Evolutionary conservation across 2,113 vertebrate genomes (phyloP).

Genomic region (Chunga burmeisteri): DNA sequence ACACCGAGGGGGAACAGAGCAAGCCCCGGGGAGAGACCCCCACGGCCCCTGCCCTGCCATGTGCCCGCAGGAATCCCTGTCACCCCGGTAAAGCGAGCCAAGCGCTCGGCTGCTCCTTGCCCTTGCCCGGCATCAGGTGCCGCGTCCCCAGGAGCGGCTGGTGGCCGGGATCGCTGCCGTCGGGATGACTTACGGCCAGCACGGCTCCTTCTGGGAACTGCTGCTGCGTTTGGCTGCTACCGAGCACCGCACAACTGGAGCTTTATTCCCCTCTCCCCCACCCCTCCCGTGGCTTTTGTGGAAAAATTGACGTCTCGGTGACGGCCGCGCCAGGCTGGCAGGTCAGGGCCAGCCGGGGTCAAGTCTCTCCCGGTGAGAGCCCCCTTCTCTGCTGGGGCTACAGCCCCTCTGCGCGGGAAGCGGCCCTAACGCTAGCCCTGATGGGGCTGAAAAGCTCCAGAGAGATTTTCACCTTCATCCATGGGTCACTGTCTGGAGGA

Average conservation of each 20-base stretch:
- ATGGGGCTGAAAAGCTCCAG: rapidly evolving
- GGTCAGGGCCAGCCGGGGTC: neutral
- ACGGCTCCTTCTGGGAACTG: neutral
- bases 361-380: rapidly evolving
- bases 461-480: neutral
- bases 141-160: neutral
- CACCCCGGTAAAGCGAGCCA: rapidly evolving
- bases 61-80: rapidly evolving
- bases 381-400: neutral
- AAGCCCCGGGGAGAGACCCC: neutral
- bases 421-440: neutral
- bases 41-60: rapidly evolving
- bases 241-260: neutral
- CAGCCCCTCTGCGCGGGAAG: neutral
- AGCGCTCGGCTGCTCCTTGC: neutral
- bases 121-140: rapidly evolving
- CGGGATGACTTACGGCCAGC: neutral
- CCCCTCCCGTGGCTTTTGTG: neutral
- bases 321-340: neutral
- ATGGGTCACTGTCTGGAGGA: neutral
- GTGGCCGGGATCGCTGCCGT: neutral
- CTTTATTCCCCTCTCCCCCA: neutral
- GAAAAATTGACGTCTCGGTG: neutral
- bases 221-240: neutral
- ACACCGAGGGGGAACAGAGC: neutral